Evolutionary conservation across 2,113 vertebrate species (phyloP).

Genomic region (Gallinago paraguaiae): DNA sequence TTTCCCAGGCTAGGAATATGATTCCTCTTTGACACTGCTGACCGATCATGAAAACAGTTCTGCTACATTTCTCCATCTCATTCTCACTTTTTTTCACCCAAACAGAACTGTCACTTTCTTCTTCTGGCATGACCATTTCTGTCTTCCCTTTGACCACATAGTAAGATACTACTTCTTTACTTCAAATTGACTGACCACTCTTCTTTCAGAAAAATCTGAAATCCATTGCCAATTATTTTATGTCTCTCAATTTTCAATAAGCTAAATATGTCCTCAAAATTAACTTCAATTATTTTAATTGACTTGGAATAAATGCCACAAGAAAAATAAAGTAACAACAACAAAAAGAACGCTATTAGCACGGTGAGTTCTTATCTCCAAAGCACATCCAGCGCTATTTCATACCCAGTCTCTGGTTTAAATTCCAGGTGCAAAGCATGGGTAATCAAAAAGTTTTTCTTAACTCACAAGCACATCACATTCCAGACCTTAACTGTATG

Average conservation of each 20-base stretch:
- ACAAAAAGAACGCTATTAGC: not conserved
- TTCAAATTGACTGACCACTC: not conserved
- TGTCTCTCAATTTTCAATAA: not conserved
- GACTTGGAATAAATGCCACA: not conserved
- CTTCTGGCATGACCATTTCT: not conserved
- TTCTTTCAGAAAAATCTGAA: not conserved
- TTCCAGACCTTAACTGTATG: constrained; percentile 54
- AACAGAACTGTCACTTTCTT: not conserved
- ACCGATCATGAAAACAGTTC: not conserved
- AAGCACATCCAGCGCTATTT: constrained; percentile 41
- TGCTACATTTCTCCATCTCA: not conserved
- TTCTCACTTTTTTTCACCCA: not conserved
- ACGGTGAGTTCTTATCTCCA: constrained; percentile 33
- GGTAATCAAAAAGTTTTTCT: constrained; percentile 57
- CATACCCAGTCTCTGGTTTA: not conserved
- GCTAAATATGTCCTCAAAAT: not conserved
- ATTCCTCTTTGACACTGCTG: not conserved
- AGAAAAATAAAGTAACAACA: not conserved
- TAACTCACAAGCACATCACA: constrained; percentile 50
- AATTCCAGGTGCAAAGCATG: constrained; percentile 55
- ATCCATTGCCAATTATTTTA: not conserved
- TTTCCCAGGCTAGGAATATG: not conserved
- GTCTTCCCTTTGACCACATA: not conserved
- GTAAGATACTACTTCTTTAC: not conserved
- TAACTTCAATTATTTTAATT: constrained; percentile 6